Base-by-base conservation (phyloP, 2,888 invertebrate genomes). In the Athetis lepigone region DNA sequence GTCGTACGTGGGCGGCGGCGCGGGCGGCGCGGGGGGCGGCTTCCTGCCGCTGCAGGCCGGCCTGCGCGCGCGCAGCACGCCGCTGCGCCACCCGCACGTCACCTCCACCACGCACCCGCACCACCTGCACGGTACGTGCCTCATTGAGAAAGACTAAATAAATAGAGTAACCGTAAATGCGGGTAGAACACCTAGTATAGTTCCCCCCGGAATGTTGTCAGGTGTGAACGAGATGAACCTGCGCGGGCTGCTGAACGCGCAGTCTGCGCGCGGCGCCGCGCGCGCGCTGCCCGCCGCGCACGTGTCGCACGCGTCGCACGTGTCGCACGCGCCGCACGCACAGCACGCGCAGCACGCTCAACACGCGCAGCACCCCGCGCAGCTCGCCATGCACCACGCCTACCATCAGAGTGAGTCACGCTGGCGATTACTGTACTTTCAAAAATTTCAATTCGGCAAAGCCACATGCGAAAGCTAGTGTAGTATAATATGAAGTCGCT, bases 51-150 rank as follows among this genome's bases (percentile, higher is more conserved):
- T 69, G 83, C 80, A 67, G 66, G 23, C 18, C 39, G 63, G 73
- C 21, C 65, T 70, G 75, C 77, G 67, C 88, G 90, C 81, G 72
- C 86, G 85, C 78, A 90, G 89, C 72, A 92, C 95, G 63, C 95
- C 92, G 81, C 90, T 91, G 82, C 95, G 96, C 45, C 96, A 96
- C 83, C 92, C 96, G 81, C 96, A 96, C 91, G 96, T 96, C 83
- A 96, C 96, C 79, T 96, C 96, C 86, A 96, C 96, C 78, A 96
- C 96, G 84, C 96, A 96, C 87, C 96, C 96, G 77, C 96, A 96
- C 87, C 96, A 96, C 79, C 92, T 96, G 92, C 96, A 93, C 83
- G 91, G 92, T 91, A 43, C 47, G 40, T 5, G n/a, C n/a, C n/a
- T n/a, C n/a, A n/a, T n/a, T n/a, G n/a, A n/a, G n/a, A n/a, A n/a